phyloP scores from a whole-genome alignment of 2,888 invertebrate genomes.

The Branchellion lobata region DNA sequence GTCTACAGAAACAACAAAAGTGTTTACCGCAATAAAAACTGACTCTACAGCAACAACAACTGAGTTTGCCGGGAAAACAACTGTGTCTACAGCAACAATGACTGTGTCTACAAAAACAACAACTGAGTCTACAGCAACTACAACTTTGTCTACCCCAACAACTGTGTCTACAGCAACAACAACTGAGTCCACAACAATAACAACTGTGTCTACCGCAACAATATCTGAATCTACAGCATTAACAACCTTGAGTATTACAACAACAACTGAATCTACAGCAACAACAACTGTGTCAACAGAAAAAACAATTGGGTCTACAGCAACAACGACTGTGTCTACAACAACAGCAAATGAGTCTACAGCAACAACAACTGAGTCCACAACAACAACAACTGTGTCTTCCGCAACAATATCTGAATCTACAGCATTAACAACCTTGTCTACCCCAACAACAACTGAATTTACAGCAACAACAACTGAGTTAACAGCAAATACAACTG shows the following conservation, averaged over 20 bases:
- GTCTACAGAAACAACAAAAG: not conserved
- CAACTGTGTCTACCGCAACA: not conserved
- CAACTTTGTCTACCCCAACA: not conserved
- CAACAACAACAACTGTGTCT: not conserved
- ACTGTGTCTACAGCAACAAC: not conserved
- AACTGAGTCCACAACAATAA: not conserved
- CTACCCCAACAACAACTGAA: not conserved
- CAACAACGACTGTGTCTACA: not conserved
- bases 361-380: not conserved
- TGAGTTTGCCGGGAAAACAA: not conserved
- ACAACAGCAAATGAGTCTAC: not conserved
- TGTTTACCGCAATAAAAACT: not conserved
- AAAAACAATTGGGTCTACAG: not conserved
- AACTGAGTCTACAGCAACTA: not conserved
- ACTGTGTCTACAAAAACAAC: not conserved
- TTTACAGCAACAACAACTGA: not conserved
- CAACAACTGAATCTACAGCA: not conserved
- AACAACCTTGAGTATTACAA: not conserved
- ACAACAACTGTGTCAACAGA: not conserved
- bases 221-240: not conserved
- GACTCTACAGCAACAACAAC: not conserved
- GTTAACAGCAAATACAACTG: not conserved
- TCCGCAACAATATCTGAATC: not conserved
- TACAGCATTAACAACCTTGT: not conserved
- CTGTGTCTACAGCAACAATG: not conserved